Percentiles rank a stretch among this genome's conserved stretches.
Conservation (phyloP, 92 coral and sea anemone genomes). For the Phenganax stokvisi region DNA sequence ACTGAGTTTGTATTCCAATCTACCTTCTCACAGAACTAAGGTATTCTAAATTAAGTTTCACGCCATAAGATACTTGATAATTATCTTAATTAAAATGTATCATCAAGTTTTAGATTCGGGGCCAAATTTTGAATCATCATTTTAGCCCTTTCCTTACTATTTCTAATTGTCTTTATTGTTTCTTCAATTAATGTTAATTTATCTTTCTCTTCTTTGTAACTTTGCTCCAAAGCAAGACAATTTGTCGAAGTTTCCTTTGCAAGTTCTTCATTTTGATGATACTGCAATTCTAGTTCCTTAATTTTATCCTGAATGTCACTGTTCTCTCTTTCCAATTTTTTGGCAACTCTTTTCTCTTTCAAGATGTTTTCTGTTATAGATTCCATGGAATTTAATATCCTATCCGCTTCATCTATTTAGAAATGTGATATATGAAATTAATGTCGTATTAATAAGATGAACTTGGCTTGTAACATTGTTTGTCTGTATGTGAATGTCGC, state of each 20-base stretch:
- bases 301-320: conserved; percentile 64
- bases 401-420: conserved; percentile 74
- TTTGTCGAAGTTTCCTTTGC: conserved; percentile 56
- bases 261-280: conserved; percentile 52
- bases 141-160: conserved; percentile 90
- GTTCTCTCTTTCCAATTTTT: conserved; percentile 70
- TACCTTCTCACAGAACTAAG: too few relatives aligned
- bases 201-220: conserved; percentile 74
- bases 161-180: conserved; percentile 76
- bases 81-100: conserved; percentile 33
- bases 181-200: conserved; percentile 79
- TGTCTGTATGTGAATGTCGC: too few relatives aligned
- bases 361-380: conserved; percentile 72
- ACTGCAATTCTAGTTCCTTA: conserved; percentile 63
- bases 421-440: background rate
- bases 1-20: too few relatives aligned
- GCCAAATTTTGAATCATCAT: conserved; percentile 91
- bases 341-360: conserved; percentile 75
- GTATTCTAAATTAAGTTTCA: background rate
- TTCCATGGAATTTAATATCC: conserved; percentile 74
- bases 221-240: conserved; percentile 63
- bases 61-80: background rate
- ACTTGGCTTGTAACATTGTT: too few relatives aligned
- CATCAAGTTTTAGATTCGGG: conserved; percentile 72
- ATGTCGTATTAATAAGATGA: background rate